These are phyloP conservation scores for Lasioglossum albipes DNA, from an alignment of 1,140 invertebrate genomes.

Conservation along the genomic window DNA sequence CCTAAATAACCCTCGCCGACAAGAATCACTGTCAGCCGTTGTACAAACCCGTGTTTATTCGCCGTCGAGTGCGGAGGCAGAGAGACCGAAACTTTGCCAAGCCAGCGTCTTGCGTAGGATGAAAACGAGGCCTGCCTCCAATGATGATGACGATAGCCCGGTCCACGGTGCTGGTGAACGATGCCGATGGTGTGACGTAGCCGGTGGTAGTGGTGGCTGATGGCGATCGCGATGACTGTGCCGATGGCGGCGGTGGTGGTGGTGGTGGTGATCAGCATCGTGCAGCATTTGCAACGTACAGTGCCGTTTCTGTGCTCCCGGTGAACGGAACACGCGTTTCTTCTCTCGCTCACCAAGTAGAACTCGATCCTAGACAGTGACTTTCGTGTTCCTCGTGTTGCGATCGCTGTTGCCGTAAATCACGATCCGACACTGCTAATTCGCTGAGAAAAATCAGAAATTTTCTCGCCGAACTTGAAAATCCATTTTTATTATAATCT, in stretches of 20 bases:
- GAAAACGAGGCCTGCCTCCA: constrained; percentile 52
- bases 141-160: constrained; percentile 40
- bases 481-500: no score
- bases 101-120: constrained; percentile 68
- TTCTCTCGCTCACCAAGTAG: constrained; percentile 28
- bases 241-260: constrained; percentile 45
- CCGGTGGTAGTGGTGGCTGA: constrained; percentile 48
- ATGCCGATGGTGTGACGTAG: constrained; percentile 30
- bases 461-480: no score
- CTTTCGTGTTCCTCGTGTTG: not conserved
- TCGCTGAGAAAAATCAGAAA: no score
- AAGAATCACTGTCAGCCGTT: not conserved
- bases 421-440: no score
- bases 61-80: constrained; percentile 21
- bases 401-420: no score
- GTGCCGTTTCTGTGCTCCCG: constrained; percentile 73
- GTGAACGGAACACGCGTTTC: constrained; percentile 68
- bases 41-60: constrained; percentile 35
- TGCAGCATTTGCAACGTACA: constrained; percentile 67
- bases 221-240: constrained; percentile 52
- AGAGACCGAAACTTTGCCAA: constrained; percentile 54
- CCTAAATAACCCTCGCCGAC: not conserved
- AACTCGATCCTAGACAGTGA: not conserved
- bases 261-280: constrained; percentile 58
- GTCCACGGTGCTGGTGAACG: constrained; percentile 48